Conservation (phyloP, 64 coral and sea anemone species). For the Pachyseris speciosa region DNA sequence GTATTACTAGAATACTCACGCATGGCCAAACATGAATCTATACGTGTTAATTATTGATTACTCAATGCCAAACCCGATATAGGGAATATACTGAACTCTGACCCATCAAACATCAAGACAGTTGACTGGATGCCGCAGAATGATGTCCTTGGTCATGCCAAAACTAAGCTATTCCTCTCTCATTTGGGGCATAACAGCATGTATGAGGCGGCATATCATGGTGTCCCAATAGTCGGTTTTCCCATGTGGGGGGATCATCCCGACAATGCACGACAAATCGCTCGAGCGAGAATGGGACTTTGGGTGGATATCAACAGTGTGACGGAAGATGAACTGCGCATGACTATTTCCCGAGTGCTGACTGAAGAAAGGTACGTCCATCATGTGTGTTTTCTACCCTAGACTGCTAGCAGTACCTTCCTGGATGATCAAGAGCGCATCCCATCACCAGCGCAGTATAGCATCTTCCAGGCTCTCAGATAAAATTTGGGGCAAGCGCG, state of each 20-base stretch:
- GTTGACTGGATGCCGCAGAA: constrained; percentile 44
- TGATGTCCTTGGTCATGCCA: constrained; percentile 21
- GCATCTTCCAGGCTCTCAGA: no score
- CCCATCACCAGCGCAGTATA: no score
- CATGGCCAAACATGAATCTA: no score
- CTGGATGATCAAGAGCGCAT: no score
- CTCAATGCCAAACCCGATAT: not conserved
- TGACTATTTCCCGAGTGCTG: not conserved
- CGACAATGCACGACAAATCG: not conserved
- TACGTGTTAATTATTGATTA: not conserved
- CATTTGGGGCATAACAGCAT: constrained; percentile 30
- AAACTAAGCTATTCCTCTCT: not conserved
- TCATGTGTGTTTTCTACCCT: no score
- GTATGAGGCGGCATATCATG: constrained; percentile 21
- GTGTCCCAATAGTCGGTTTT: constrained; percentile 6
- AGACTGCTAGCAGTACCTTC: no score
- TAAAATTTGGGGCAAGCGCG: no score
- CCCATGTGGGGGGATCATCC: constrained; percentile 32
- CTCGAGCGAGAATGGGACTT: constrained; percentile 5
- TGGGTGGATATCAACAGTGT: constrained; percentile 14
- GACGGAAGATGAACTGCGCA: constrained; percentile 11
- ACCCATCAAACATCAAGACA: constrained; percentile 19
- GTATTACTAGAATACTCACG: no score
- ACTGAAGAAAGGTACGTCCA: constrained; percentile 3
- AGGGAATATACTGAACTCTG: not conserved